A percentile compares a stretch with the other conserved stretches of the same genome.
Evolutionary conservation across 2,113 vertebrate species (phyloP).

Genomic region (Phocoena sinus): DNA sequence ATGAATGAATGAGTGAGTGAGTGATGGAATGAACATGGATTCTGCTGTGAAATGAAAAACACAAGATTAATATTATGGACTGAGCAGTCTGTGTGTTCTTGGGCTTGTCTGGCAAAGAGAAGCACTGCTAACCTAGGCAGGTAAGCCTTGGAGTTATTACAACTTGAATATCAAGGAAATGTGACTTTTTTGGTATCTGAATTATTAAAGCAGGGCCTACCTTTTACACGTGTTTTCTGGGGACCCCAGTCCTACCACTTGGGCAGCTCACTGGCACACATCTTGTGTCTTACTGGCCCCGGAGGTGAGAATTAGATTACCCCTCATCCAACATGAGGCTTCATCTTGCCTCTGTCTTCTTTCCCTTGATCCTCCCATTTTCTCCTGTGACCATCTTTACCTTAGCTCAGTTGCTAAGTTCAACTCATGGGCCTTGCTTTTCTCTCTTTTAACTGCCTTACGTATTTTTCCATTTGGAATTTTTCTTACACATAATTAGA

Average conservation of each 20-base stretch:
- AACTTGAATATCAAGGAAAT: background rate
- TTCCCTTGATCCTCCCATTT: background rate
- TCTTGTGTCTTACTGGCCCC: background rate
- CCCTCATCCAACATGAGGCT: background rate
- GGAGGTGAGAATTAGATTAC: background rate
- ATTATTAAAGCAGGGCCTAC: background rate
- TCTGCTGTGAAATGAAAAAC: background rate
- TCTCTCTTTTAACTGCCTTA: background rate
- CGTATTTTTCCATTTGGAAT: background rate
- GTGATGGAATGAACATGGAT: background rate
- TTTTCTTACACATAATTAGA: background rate
- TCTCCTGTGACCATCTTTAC: background rate
- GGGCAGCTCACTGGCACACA: background rate
- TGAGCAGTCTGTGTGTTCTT: background rate
- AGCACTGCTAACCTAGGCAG: background rate
- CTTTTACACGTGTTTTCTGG: background rate
- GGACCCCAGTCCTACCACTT: background rate
- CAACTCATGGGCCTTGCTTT: background rate
- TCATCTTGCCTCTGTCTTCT: background rate
- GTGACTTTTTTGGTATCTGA: background rate
- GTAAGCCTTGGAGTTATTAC: background rate
- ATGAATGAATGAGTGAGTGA: background rate
- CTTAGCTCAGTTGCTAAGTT: background rate
- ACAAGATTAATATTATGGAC: background rate
- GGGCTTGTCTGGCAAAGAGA: background rate